Conservation (phyloP, 2,113 vertebrate species). For the Propithecus coquereli region DNA sequence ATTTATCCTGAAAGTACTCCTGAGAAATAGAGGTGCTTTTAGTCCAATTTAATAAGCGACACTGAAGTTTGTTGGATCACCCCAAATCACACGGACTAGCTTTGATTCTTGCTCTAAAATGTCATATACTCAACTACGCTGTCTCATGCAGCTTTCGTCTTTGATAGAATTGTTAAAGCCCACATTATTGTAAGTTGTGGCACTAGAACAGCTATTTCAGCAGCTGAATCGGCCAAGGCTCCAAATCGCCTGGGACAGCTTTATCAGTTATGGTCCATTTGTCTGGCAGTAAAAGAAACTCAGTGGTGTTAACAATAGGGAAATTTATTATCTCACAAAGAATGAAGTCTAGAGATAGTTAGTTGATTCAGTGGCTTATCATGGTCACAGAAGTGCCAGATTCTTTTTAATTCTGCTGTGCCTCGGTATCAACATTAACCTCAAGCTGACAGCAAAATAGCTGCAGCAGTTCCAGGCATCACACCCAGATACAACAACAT, state of each 20-base stretch:
- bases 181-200: slow-evolving; percentile 10
- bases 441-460: neutral
- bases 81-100: neutral
- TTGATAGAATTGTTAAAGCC: slow-evolving; percentile 42
- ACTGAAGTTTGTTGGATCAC: neutral
- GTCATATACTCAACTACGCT: neutral
- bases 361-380: neutral
- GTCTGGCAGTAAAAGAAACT: slow-evolving; percentile 42
- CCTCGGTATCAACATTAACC: neutral
- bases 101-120: slow-evolving; percentile 24
- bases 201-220: slow-evolving; percentile 55
- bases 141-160: neutral
- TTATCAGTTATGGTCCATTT: slow-evolving; percentile 62
- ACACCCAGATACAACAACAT: neutral
- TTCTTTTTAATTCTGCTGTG: neutral
- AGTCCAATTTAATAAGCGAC: slow-evolving; percentile 41
- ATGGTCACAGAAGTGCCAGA: neutral
- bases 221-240: slow-evolving; percentile 10
- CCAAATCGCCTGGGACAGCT: slow-evolving; percentile 4
- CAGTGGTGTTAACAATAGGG: slow-evolving; percentile 17
- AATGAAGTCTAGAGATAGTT: slow-evolving; percentile 6
- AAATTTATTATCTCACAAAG: slow-evolving; percentile 51
- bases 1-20: slow-evolving; percentile 32
- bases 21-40: slow-evolving; percentile 37
- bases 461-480: neutral